These are phyloP conservation scores for Drosophila sulfurigaster DNA, from an alignment of 1,140 invertebrate genomes.

Conservation along the genomic window DNA sequence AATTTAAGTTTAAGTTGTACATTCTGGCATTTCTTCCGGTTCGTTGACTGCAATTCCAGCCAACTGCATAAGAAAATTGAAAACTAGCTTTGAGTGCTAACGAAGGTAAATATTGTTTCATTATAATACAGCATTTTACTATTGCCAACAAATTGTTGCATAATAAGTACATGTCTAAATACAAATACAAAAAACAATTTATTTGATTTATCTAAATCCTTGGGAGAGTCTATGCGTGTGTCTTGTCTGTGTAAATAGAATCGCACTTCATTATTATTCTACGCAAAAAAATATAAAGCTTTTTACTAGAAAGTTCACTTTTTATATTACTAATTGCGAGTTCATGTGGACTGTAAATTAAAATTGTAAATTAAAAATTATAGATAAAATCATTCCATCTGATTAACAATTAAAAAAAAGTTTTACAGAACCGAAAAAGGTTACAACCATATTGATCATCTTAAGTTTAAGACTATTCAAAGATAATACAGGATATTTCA, in stretches of 20 bases:
- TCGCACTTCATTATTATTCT: slow-evolving; percentile 22
- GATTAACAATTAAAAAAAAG: background rate
- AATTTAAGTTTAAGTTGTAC: slow-evolving; percentile 81
- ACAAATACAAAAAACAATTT: slow-evolving; percentile 16
- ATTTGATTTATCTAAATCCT: slow-evolving; percentile 2
- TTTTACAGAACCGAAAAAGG: too few species aligned
- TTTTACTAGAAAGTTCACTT: slow-evolving; percentile 1
- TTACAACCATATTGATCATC: too few species aligned
- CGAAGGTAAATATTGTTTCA: slow-evolving; percentile 82
- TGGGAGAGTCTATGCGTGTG: background rate
- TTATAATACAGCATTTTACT: slow-evolving; percentile 59
- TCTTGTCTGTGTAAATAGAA: slow-evolving; percentile 34
- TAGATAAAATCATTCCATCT: too few species aligned
- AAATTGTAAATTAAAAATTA: too few species aligned
- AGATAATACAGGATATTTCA: background rate
- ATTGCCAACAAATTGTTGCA: slow-evolving; percentile 57
- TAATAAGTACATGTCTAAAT: slow-evolving; percentile 52
- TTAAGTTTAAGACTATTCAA: too few species aligned
- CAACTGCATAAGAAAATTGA: slow-evolving; percentile 73
- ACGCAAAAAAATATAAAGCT: slow-evolving; percentile 1
- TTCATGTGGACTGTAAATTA: slow-evolving; percentile 9
- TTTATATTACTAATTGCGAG: slow-evolving; percentile 36
- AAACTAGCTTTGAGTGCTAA: slow-evolving; percentile 78
- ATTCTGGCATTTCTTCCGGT: slow-evolving; percentile 53
- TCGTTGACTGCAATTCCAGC: slow-evolving; percentile 61